Evolutionary conservation across 2,888 invertebrate genomes (phyloP), one percentile per base, ranked within the genome.

Genomic region (Orthosia incerta): DNA sequence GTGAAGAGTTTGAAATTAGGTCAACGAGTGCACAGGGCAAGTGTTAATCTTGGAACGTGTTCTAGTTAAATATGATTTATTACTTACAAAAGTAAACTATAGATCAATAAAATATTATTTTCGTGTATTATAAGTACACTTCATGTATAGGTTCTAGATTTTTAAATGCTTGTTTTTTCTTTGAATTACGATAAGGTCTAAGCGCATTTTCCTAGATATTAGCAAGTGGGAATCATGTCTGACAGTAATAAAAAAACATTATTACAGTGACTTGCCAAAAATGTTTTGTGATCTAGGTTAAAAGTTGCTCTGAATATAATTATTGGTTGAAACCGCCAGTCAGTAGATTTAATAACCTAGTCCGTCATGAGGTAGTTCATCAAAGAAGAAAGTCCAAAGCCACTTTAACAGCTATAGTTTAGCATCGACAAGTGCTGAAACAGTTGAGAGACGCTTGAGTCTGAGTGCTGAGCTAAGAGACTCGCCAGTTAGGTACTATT

Each of bases 1-100:
- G 65, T 76, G 71, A 81, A 85, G 76, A 78, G 81, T 23, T 53
- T 66, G 67, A 71, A 88, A 85, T 79, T 88, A 70, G 88, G 89
- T 89, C 87, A 89, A 85, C 82, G 60, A 63, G 63, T 64, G 65
- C 66, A 70, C 18, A 53, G 48, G 26, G 62, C 63, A 51, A 26
- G 18, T 16, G 74, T 39, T 71, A 63, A 48, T 56, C 76, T 60
- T 62, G 48, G n/a, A 48, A 63, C 79, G 23, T 39, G 46, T 26
- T 23, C 7, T 26, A 48, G 16, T 20, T 53, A 55, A 55, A 46
- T n/a, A n/a, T n/a, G n/a, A n/a, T n/a, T n/a, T n/a, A n/a, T n/a
- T n/a, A n/a, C n/a, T n/a, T n/a, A n/a, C n/a, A n/a, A n/a, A n/a
- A n/a, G n/a, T n/a, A n/a, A n/a, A n/a, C n/a, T n/a, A n/a, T n/a